Percentiles rank a stretch among this genome's conserved stretches.
Conservation (phyloP, 1,140 invertebrate species). For the Procambarus virginalis region DNA sequence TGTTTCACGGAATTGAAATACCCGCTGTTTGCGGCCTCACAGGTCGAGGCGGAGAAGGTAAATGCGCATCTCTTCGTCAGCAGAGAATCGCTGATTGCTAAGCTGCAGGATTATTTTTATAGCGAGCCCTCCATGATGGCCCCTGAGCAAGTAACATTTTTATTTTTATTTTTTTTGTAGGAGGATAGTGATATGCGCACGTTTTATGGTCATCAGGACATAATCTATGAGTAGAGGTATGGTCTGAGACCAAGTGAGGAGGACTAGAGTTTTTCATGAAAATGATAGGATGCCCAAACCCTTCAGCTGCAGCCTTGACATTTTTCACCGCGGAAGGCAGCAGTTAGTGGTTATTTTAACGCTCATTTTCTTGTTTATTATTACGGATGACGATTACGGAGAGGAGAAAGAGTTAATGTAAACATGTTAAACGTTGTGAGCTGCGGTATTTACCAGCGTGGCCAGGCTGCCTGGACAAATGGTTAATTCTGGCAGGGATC, state of each 20-base stretch:
- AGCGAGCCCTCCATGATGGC: background rate
- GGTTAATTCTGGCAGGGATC: background rate
- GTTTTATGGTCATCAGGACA: slow-evolving; percentile 3
- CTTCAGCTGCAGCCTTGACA: background rate
- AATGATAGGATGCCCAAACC: background rate
- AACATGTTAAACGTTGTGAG: background rate
- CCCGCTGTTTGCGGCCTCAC: slow-evolving; percentile 19
- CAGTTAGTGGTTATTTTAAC: background rate
- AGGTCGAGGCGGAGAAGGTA: background rate
- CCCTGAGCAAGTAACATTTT: slow-evolving; percentile 1
- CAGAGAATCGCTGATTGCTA: slow-evolving; percentile 14
- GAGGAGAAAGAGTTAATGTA: background rate
- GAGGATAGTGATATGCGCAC: background rate
- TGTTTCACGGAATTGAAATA: slow-evolving; percentile 32
- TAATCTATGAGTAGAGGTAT: slow-evolving; percentile 10
- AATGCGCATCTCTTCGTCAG: slow-evolving; percentile 10
- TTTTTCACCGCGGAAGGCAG: background rate
- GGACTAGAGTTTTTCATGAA: background rate
- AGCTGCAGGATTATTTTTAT: background rate
- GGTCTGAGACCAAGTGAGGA: background rate
- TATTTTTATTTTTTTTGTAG: background rate
- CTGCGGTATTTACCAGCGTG: background rate
- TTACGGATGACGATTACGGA: background rate
- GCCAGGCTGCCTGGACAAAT: background rate
- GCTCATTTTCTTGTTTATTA: background rate